Conservation (phyloP, 2,888 invertebrate species). For the Charanyca ferruginea region DNA sequence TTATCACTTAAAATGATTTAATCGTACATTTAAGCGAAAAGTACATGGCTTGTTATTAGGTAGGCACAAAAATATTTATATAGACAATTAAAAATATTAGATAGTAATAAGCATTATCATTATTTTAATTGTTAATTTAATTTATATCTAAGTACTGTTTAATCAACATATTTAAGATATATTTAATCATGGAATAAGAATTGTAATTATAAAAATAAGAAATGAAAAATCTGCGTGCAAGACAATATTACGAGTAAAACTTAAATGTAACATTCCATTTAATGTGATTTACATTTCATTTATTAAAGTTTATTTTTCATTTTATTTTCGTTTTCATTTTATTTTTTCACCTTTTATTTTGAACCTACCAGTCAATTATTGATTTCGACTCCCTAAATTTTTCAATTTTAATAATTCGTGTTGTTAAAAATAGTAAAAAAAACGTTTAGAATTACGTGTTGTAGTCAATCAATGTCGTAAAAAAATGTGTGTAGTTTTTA, state of each 20-base stretch:
- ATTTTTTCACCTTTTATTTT: constrained; percentile 67
- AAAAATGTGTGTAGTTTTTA: constrained; percentile 38
- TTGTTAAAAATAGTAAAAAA: constrained; percentile 65
- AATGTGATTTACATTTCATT: constrained; percentile 67
- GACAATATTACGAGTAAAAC: constrained; percentile 78
- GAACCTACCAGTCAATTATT: constrained; percentile 89
- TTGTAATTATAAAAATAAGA: constrained; percentile 60
- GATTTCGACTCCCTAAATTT: constrained; percentile 90
- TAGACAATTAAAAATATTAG: constrained; percentile 30
- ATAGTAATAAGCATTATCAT: constrained; percentile 45
- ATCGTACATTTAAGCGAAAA: constrained; percentile 45
- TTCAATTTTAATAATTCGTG: constrained; percentile 86
- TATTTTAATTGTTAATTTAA: constrained; percentile 42
- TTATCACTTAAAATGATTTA: constrained; percentile 30
- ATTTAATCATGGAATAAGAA: constrained; percentile 59
- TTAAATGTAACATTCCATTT: constrained; percentile 64
- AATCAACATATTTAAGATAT: constrained; percentile 54
- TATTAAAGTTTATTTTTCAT: constrained; percentile 74
- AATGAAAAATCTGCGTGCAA: constrained; percentile 75
- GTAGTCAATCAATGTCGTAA: constrained; percentile 55
- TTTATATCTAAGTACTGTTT: constrained; percentile 50
- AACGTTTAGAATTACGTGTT: constrained; percentile 58
- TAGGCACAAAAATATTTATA: constrained; percentile 9
- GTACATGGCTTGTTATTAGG: constrained; percentile 70
- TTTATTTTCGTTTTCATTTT: constrained; percentile 72